phyloP scores from a whole-genome alignment of 2,113 vertebrate species.

The Periophthalmus modestus region DNA sequence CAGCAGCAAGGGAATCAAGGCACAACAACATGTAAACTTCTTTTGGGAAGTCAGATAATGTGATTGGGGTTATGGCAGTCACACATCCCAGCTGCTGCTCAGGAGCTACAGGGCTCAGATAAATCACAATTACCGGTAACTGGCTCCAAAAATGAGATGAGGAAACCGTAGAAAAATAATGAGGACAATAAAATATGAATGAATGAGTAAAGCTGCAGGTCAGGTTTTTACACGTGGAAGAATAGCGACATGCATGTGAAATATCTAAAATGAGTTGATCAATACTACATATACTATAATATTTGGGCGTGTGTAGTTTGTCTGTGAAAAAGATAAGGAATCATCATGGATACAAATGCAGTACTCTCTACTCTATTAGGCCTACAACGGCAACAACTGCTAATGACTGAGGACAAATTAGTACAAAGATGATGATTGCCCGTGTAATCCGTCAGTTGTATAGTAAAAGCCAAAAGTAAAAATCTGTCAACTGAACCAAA shows the following conservation, averaged over 20 bases:
- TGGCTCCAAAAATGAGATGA: conserved; percentile 27
- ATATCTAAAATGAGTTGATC: too few relatives aligned
- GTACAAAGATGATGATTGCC: neutral
- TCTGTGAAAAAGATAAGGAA: neutral
- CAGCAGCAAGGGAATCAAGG: conserved; percentile 26
- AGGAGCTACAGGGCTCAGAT: conserved; percentile 58
- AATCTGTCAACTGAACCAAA: too few relatives aligned
- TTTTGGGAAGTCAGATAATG: conserved; percentile 51
- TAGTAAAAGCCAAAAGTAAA: too few relatives aligned
- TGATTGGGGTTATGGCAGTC: conserved; percentile 56
- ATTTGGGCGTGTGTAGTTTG: neutral
- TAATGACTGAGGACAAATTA: too few relatives aligned
- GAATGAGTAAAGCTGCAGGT: neutral
- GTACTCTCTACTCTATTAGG: neutral
- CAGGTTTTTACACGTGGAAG: neutral
- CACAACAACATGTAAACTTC: conserved; percentile 34
- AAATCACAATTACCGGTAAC: conserved; percentile 68
- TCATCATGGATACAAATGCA: neutral
- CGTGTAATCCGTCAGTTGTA: too few relatives aligned
- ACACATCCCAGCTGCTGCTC: conserved; percentile 66
- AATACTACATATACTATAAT: too few relatives aligned
- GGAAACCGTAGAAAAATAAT: conserved; percentile 25
- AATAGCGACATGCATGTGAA: too few relatives aligned
- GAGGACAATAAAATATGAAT: conserved; percentile 49
- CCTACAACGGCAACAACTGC: too few relatives aligned